Evolutionary conservation across 1,140 invertebrate species (phyloP).

Genomic region (Zaprionus ornatus): DNA sequence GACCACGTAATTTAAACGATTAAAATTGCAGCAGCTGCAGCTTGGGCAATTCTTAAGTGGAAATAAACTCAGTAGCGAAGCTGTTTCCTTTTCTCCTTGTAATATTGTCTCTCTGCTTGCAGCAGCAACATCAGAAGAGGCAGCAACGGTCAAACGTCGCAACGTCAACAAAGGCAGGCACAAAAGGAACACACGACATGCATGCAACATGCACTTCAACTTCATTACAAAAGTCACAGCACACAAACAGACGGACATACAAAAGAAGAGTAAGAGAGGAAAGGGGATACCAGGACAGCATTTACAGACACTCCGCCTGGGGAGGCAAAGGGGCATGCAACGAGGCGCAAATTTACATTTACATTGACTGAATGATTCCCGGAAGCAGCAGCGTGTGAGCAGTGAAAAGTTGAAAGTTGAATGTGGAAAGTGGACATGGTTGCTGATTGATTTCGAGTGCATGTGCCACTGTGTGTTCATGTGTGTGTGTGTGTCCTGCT

Average conservation of each 20-base stretch:
- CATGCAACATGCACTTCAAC: slow-evolving; percentile 64
- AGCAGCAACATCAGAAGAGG: neutral
- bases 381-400: slow-evolving; percentile 22
- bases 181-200: slow-evolving; percentile 27
- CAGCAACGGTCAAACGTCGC: slow-evolving; percentile 53
- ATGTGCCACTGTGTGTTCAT: slow-evolving; percentile 17
- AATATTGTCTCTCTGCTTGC: slow-evolving; percentile 40
- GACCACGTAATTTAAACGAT: neutral
- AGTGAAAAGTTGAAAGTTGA: slow-evolving; percentile 13
- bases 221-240: slow-evolving; percentile 67
- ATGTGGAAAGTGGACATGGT: slow-evolving; percentile 45
- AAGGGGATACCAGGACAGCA: slow-evolving; percentile 26
- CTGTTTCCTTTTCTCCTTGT: neutral
- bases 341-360: slow-evolving; percentile 80
- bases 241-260: slow-evolving; percentile 6
- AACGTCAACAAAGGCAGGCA: slow-evolving; percentile 69
- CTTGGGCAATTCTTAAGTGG: neutral
- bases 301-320: slow-evolving; percentile 1
- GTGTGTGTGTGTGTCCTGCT: slow-evolving; percentile 19
- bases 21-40: neutral
- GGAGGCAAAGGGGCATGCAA: slow-evolving; percentile 28
- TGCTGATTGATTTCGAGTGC: slow-evolving; percentile 75
- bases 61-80: neutral
- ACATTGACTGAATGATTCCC: slow-evolving; percentile 75
- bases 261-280: slow-evolving; percentile 18